Evolutionary conservation across 2,888 invertebrate genomes (phyloP), one percentile per base, ranked within the genome.

Genomic region (Phengaris arion): DNA sequence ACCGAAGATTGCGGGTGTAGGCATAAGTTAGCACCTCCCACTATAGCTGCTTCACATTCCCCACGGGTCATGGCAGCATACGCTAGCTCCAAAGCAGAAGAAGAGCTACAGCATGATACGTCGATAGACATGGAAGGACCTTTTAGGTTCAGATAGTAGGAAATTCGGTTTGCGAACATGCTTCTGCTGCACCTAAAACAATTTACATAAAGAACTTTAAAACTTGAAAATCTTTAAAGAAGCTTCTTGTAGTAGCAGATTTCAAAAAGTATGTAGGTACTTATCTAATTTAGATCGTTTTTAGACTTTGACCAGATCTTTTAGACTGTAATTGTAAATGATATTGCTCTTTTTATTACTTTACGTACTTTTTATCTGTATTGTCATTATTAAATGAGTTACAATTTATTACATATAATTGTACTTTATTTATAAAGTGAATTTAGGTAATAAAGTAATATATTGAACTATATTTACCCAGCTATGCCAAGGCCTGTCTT

Each of bases 11-110:
- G 81, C 0, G 95, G 95, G 75, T 94, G 94, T 51, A 95, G 83
- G 75, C 94, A 93, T 12, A 95, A 81, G 79, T 91, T 94, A 52
- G 92, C 89, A 4, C 95, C 95, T 0, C 94, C 95, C 2, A 95
- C 95, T 54, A 96, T 88, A 45, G 96, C 96, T 0, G 88, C 83
- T 6, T 90, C 89, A 68, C 89, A 88, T 5, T 84, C 81, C 0
- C 90, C 90, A 0, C 80, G 78, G 0, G n/a, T 55, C 2, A 90
- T 85, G 0, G 85, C 84, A 0, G 81, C 76, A 74, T 80, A 83
- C 0, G 88, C 89, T 51, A 83, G 81, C 74, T 89, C 85, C 52
- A 90, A 76, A 0, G 85, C 86, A 0, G 81, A 80, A 0, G 82
- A 77, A 0, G 86, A 83, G 52, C 87, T 83, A 77, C 85, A 85